These are phyloP conservation scores for Andinoacara biseriatus DNA, from an alignment of 2,113 vertebrate genomes.

Conservation along the genomic window DNA sequence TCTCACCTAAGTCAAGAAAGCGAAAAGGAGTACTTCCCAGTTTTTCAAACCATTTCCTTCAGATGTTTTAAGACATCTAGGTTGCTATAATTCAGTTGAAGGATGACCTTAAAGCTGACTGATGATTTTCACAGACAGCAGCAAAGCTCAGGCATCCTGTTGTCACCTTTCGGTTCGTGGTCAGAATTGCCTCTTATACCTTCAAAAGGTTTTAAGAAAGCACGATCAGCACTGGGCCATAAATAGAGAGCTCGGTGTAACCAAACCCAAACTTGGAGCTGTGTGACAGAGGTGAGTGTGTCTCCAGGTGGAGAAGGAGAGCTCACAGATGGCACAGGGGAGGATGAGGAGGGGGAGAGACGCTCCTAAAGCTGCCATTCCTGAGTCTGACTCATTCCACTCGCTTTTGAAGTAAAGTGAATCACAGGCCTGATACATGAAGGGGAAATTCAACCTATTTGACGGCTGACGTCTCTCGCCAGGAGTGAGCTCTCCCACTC, in stretches of 20 bases:
- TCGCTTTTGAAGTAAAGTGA: constrained; percentile 58
- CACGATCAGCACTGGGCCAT: not conserved
- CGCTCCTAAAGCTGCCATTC: constrained; percentile 36
- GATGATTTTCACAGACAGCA: not conserved
- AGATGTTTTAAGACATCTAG: not conserved
- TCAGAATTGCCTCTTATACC: not conserved
- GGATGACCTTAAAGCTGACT: not conserved
- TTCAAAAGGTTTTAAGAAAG: not conserved
- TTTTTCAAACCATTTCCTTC: not conserved
- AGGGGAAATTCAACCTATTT: constrained; percentile 37
- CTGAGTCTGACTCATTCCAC: constrained; percentile 44
- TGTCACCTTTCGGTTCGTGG: not conserved
- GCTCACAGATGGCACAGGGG: constrained; percentile 63
- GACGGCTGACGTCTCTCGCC: constrained; percentile 50
- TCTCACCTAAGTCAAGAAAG: not conserved
- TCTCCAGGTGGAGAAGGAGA: constrained; percentile 46
- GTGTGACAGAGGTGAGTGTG: constrained; percentile 70
- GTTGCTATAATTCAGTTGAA: not conserved
- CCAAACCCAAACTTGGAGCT: constrained; percentile 36
- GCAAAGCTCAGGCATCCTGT: not conserved
- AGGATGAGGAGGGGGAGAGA: not conserved
- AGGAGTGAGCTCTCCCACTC: constrained; percentile 56
- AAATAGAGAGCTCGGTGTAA: not conserved
- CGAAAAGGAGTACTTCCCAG: not conserved
- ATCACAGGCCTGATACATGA: constrained; percentile 46